Conservation (phyloP, 1,140 invertebrate species). For the Anoplolepis gracilipes region DNA sequence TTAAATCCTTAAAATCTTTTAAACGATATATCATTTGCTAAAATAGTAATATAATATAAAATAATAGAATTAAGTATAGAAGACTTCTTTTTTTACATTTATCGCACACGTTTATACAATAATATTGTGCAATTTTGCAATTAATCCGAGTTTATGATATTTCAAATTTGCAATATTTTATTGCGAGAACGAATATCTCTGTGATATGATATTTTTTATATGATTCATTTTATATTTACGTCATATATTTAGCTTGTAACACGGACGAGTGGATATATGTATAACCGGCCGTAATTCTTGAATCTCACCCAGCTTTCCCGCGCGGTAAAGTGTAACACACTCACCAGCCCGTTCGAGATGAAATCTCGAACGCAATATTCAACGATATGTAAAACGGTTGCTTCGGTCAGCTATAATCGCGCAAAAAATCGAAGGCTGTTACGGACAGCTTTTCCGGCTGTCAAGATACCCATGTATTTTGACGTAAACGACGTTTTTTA, state of each 20-base stretch:
- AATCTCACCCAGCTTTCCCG: neutral
- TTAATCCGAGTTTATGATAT: neutral
- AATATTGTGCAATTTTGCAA: neutral
- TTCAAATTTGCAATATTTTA: neutral
- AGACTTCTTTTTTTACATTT: no score
- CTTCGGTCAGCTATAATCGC: constrained; percentile 42
- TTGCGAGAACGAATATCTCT: no score
- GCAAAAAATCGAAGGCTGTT: constrained; percentile 29
- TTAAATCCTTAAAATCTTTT: neutral
- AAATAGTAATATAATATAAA: no score
- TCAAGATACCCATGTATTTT: neutral
- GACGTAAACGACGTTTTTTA: constrained; percentile 16
- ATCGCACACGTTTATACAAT: neutral
- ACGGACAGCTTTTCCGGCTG: neutral
- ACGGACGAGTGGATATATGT: neutral
- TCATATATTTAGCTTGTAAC: neutral
- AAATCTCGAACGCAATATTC: constrained; percentile 40
- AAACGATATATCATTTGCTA: no score
- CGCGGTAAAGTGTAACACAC: neutral
- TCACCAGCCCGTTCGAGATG: neutral
- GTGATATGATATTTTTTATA: no score
- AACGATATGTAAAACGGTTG: constrained; percentile 32
- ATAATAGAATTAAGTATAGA: no score
- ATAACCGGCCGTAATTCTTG: neutral
- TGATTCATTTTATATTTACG: neutral